Conservation (phyloP, 2,797 vertebrate species). For the Pipistrellus nathusii region DNA sequence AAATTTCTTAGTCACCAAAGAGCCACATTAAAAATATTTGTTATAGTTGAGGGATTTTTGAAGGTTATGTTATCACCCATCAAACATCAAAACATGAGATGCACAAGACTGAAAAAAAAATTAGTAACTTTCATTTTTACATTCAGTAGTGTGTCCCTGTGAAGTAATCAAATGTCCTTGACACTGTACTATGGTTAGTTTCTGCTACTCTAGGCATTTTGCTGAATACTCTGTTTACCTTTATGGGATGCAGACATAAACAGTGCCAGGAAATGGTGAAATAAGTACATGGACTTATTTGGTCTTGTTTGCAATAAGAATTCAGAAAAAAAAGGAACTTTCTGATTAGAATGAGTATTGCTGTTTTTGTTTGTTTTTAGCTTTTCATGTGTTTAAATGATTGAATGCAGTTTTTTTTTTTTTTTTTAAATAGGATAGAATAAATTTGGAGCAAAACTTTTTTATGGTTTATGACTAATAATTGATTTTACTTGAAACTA, state of each 20-base stretch:
- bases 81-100: conserved; percentile 47
- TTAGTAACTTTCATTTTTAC: conserved; percentile 53
- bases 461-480: conserved; percentile 13
- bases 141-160: not conserved
- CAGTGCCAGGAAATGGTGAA: not conserved
- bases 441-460: not conserved
- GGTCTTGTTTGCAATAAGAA: conserved; percentile 21
- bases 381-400: conserved; percentile 53
- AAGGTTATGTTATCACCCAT: conserved; percentile 55
- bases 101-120: not conserved
- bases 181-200: not conserved
- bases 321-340: conserved; percentile 2
- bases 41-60: conserved; percentile 36
- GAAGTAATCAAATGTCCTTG: conserved; percentile 45
- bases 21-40: conserved; percentile 42
- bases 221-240: conserved; percentile 27
- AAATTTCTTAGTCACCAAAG: conserved; percentile 55
- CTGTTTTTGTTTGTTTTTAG: not conserved
- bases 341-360: conserved; percentile 13
- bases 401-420: not conserved
- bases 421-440: conserved; percentile 32
- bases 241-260: conserved; percentile 31
- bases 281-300: not conserved
- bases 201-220: conserved; percentile 60
- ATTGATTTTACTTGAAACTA: conserved; percentile 36